A percentile compares a stretch with the other conserved stretches of the same genome.
phyloP scores from a whole-genome alignment of 2,888 invertebrate species.

The Orgyia antiqua region DNA sequence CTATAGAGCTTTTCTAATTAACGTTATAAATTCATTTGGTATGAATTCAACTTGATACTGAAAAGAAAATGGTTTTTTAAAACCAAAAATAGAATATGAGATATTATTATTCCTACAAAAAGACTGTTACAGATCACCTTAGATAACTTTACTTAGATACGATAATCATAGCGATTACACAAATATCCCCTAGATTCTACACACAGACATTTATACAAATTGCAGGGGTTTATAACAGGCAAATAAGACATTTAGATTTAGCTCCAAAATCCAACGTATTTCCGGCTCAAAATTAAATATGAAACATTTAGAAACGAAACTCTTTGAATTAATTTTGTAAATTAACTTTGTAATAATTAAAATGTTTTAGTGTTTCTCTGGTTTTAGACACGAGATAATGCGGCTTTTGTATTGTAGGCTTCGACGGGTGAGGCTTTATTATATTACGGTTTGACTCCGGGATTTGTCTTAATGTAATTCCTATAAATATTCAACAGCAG shows the following conservation, averaged over 20 bases:
- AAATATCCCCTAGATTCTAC: not conserved
- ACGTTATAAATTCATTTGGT: too few relatives aligned
- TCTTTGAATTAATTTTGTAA: conserved; percentile 14
- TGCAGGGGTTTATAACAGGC: not conserved
- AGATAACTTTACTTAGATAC: not conserved
- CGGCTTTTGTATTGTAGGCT: conserved; percentile 3
- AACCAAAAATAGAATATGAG: too few relatives aligned
- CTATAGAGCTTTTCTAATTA: too few relatives aligned
- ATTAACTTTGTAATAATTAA: conserved; percentile 19
- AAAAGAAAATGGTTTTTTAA: too few relatives aligned
- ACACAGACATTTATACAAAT: not conserved
- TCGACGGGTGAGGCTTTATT: not conserved
- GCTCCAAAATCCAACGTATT: not conserved
- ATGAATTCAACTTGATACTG: too few relatives aligned
- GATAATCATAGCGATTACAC: not conserved
- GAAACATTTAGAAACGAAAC: conserved; percentile 4
- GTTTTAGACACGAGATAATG: not conserved
- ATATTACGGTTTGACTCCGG: too few relatives aligned
- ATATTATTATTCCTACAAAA: too few relatives aligned
- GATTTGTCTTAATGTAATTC: too few relatives aligned
- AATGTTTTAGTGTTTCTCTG: conserved; percentile 10
- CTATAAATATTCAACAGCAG: too few relatives aligned
- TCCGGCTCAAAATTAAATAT: not conserved
- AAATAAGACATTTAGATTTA: not conserved
- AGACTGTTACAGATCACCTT: too few relatives aligned